phyloP scores from a whole-genome alignment of 2,888 invertebrate species.

The Atethmia centrago region DNA sequence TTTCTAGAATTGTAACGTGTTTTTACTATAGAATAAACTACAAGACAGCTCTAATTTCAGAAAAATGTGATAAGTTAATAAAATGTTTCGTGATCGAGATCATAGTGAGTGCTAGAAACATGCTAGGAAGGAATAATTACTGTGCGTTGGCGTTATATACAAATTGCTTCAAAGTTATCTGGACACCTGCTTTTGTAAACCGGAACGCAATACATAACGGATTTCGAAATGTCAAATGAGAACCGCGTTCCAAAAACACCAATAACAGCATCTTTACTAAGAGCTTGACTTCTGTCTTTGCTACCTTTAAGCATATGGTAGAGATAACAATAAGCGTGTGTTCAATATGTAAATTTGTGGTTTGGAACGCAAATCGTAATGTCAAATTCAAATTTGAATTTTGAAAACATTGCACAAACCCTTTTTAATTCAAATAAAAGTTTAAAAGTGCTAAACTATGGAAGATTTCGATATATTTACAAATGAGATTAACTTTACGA shows the following conservation, averaged over 20 bases:
- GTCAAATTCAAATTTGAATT: conserved; percentile 64
- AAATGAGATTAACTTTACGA: conserved; percentile 83
- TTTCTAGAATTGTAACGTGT: conserved; percentile 33
- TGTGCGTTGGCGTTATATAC: neutral
- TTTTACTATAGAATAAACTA: neutral
- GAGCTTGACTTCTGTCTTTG: neutral
- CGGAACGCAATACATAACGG: conserved; percentile 46
- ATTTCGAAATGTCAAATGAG: conserved; percentile 34
- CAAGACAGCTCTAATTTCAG: neutral
- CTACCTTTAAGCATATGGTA: neutral
- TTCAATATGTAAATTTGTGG: neutral
- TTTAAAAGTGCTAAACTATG: conserved; percentile 69
- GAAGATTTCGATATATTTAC: conserved; percentile 88
- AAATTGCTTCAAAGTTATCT: neutral
- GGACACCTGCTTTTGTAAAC: conserved; percentile 12
- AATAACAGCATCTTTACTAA: neutral
- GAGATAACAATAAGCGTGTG: conserved; percentile 7
- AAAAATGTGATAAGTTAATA: neutral
- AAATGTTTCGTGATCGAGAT: neutral
- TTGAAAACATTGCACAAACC: conserved; percentile 42
- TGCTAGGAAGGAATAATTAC: neutral
- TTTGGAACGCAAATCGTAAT: conserved; percentile 2
- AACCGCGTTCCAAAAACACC: conserved; percentile 3
- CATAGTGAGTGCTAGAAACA: conserved; percentile 3
- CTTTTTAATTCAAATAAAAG: neutral